Percentiles rank a stretch among this genome's conserved stretches.
phyloP scores from a whole-genome alignment of 2,888 invertebrate species.

The Drosophila neoperkinsi region DNA sequence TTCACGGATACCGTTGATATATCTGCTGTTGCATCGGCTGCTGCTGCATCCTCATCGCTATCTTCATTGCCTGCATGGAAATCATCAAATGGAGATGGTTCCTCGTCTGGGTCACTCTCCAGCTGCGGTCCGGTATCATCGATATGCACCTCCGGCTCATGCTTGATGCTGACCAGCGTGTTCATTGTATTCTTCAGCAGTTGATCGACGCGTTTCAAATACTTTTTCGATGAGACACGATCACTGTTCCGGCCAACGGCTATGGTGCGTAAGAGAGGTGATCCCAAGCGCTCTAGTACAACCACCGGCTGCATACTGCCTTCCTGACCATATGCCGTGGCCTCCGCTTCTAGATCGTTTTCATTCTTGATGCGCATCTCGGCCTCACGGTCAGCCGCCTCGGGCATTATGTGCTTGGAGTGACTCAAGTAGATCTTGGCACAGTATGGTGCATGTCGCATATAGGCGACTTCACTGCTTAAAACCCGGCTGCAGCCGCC shows the following conservation, averaged over 20 bases:
- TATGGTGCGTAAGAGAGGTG: slow-evolving; percentile 71
- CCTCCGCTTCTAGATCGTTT: slow-evolving; percentile 69
- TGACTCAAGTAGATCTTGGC: slow-evolving; percentile 75
- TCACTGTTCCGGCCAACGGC: slow-evolving; percentile 53
- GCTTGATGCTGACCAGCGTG: slow-evolving; percentile 83
- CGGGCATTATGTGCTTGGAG: slow-evolving; percentile 77
- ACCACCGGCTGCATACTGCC: slow-evolving; percentile 76
- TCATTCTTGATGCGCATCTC: slow-evolving; percentile 80
- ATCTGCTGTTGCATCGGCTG: slow-evolving; percentile 14
- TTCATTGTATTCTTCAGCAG: slow-evolving; percentile 82
- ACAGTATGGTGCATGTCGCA: slow-evolving; percentile 81
- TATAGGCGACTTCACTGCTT: slow-evolving; percentile 74
- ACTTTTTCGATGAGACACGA: slow-evolving; percentile 81
- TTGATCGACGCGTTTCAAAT: slow-evolving; percentile 82
- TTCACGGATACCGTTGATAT: slow-evolving; percentile 61
- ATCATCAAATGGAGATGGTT: slow-evolving; percentile 38
- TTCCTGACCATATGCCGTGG: slow-evolving; percentile 29
- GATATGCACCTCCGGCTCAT: slow-evolving; percentile 82
- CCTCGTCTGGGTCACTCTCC: slow-evolving; percentile 47
- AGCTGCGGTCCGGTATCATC: slow-evolving; percentile 49
- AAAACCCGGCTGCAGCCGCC: slow-evolving; percentile 80
- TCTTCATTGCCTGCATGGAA: slow-evolving; percentile 50
- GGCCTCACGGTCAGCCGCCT: slow-evolving; percentile 65
- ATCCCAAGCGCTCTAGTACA: slow-evolving; percentile 75
- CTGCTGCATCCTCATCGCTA: slow-evolving; percentile 50